phyloP scores from a whole-genome alignment of 2,888 invertebrate genomes.

The Drosophila parthenogenetica region DNA sequence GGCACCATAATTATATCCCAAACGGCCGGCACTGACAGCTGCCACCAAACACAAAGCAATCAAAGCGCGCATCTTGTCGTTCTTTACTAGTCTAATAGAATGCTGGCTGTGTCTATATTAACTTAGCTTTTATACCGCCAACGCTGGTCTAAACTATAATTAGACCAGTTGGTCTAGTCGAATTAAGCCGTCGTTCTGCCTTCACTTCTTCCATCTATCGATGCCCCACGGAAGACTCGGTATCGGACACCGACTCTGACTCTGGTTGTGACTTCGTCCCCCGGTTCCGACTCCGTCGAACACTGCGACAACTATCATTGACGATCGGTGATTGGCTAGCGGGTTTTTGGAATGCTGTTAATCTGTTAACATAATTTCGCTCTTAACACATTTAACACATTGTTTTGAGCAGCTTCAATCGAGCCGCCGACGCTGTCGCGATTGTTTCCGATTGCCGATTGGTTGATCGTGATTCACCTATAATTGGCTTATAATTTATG shows the following conservation, averaged over 20 bases:
- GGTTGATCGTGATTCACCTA: constrained; percentile 73
- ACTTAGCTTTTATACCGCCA: constrained; percentile 77
- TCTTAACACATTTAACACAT: constrained; percentile 80
- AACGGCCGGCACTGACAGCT: constrained; percentile 59
- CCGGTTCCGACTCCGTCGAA: constrained; percentile 1
- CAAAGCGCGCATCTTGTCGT: constrained; percentile 66
- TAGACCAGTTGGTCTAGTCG: constrained; percentile 64
- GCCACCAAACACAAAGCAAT: constrained; percentile 66
- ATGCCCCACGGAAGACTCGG: constrained; percentile 43
- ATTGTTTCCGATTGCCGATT: constrained; percentile 64
- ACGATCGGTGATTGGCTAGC: constrained; percentile 53
- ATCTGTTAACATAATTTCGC: constrained; percentile 80
- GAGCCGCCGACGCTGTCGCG: constrained; percentile 59
- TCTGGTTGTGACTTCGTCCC: constrained; percentile 3
- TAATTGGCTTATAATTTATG: constrained; percentile 79
- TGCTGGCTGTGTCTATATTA: constrained; percentile 60
- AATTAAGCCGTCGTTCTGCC: constrained; percentile 57
- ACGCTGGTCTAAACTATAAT: constrained; percentile 59
- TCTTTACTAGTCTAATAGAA: constrained; percentile 65
- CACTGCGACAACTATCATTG: constrained; percentile 19
- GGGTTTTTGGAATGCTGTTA: constrained; percentile 72
- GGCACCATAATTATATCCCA: constrained; percentile 65
- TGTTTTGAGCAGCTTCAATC: constrained; percentile 70
- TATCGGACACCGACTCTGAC: constrained; percentile 20
- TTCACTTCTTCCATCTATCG: constrained; percentile 44